Evolutionary conservation across 2,888 invertebrate species (phyloP).

Genomic region (Patella ulyssiponensis): DNA sequence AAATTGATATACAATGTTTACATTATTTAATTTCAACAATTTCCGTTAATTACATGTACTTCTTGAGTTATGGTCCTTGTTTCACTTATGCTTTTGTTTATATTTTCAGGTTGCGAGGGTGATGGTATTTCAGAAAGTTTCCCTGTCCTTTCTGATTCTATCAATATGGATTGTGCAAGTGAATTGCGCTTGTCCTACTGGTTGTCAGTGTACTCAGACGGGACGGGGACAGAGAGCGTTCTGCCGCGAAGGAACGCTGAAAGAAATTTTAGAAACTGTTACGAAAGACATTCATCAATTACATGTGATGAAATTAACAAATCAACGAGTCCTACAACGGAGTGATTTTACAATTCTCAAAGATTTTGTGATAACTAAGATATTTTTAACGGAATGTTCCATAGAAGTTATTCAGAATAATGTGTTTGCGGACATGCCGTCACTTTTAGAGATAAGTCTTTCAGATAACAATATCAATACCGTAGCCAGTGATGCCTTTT

Average conservation of each 20-base stretch:
- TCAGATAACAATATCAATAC: constrained; percentile 46
- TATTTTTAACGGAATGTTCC: constrained; percentile 40
- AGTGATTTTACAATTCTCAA: constrained; percentile 32
- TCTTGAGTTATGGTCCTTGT: no score
- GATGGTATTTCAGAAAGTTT: not conserved
- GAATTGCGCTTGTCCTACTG: constrained; percentile 19
- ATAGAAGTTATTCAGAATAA: constrained; percentile 41
- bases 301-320: constrained; percentile 26
- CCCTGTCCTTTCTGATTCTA: not conserved
- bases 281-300: constrained; percentile 30
- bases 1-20: no score
- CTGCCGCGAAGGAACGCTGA: constrained; percentile 20
- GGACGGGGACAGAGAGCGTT: constrained; percentile 24
- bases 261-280: constrained; percentile 18
- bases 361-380: constrained; percentile 25
- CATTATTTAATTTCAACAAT: no score
- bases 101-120: not conserved
- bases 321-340: constrained; percentile 26
- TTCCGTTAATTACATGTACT: no score
- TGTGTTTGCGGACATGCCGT: constrained; percentile 42
- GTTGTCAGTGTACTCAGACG: constrained; percentile 19
- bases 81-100: no score
- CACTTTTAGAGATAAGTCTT: constrained; percentile 43
- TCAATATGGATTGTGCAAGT: not conserved
- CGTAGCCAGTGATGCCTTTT: constrained; percentile 46